Conservation (phyloP, 2,888 invertebrate species). For the Orthosia gothica region DNA sequence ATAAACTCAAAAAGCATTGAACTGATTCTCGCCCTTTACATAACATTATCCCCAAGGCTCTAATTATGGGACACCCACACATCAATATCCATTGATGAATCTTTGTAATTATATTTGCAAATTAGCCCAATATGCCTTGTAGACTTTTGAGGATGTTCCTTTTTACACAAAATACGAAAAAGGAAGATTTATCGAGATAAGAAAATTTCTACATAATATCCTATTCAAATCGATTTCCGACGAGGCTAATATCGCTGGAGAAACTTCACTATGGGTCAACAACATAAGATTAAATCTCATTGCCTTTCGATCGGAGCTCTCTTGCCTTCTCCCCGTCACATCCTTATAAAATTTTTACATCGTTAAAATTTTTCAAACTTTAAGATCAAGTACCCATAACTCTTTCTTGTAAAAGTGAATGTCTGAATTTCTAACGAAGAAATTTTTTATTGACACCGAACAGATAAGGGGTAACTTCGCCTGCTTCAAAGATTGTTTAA, state of each 20-base stretch:
- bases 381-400: conserved; percentile 42
- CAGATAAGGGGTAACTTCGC: conserved; percentile 40
- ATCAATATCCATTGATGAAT: not conserved
- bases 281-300: conserved; percentile 52
- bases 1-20: too few relatives aligned
- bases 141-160: not conserved
- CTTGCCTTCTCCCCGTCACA: not conserved
- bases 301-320: conserved; percentile 22
- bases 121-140: not conserved
- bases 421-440: conserved; percentile 51
- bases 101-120: not conserved
- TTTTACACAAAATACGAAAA: conserved; percentile 19
- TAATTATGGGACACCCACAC: not conserved
- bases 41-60: too few relatives aligned
- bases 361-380: conserved; percentile 50
- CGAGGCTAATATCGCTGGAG: conserved; percentile 13
- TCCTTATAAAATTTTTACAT: conserved; percentile 25
- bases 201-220: not conserved
- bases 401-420: conserved; percentile 49
- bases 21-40: too few relatives aligned
- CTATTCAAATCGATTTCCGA: conserved; percentile 22
- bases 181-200: conserved; percentile 1
- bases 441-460: conserved; percentile 49
- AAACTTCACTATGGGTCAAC: conserved; percentile 35
- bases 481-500: conserved; percentile 38